Evolutionary conservation across 2,888 invertebrate genomes (phyloP).

Genomic region (Lapara coniferarum): DNA sequence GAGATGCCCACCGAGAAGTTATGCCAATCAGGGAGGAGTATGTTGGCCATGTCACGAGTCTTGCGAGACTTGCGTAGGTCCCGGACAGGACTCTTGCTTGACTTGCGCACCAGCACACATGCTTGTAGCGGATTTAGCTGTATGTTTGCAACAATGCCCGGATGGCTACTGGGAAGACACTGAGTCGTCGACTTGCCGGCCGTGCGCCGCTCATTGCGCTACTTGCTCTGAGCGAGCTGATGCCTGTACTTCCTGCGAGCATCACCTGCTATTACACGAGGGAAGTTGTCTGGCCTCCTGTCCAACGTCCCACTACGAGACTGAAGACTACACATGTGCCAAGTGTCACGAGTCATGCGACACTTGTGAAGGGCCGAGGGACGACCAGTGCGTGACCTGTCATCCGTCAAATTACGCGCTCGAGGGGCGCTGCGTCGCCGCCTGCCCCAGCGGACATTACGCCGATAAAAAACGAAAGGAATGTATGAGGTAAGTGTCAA

Average conservation of each 20-base stretch:
- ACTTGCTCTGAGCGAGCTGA: conserved; percentile 93
- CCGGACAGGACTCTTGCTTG: conserved; percentile 93
- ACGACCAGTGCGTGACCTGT: conserved; percentile 92
- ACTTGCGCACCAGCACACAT: conserved; percentile 93
- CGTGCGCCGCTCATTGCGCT: conserved; percentile 93
- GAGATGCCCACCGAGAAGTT: conserved; percentile 92
- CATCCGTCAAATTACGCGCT: conserved; percentile 87
- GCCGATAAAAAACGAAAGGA: conserved; percentile 91
- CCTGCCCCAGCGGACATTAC: conserved; percentile 89
- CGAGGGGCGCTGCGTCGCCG: conserved; percentile 88
- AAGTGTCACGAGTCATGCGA: conserved; percentile 91
- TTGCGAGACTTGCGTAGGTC: conserved; percentile 94
- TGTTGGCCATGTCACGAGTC: conserved; percentile 95
- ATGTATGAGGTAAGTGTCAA: conserved; percentile 85
- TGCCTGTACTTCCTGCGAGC: conserved; percentile 93
- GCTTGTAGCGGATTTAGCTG: conserved; percentile 91
- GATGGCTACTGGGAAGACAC: conserved; percentile 94
- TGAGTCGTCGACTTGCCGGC: conserved; percentile 89
- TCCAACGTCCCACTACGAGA: conserved; percentile 91
- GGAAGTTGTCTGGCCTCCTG: conserved; percentile 93
- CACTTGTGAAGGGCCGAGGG: conserved; percentile 90
- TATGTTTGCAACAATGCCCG: conserved; percentile 94
- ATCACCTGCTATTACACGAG: conserved; percentile 92
- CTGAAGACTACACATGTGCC: conserved; percentile 93
- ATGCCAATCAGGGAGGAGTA: conserved; percentile 90